Percentiles rank a stretch among this genome's conserved stretches.
Conservation (phyloP, 2,888 invertebrate genomes). For the Morpho deidamia region DNA sequence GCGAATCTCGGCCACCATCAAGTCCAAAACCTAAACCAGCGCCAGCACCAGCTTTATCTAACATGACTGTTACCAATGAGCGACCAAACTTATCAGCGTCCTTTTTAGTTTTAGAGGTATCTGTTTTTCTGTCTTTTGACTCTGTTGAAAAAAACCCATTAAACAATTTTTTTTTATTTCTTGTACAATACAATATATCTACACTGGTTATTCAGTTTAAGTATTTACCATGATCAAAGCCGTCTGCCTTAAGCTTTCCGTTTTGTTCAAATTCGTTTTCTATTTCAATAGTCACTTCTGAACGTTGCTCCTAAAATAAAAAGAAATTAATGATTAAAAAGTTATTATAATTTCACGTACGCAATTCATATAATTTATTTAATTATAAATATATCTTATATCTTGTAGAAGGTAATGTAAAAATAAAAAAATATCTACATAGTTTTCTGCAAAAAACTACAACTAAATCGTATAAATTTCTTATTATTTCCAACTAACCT, state of each 20-base stretch:
- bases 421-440: not conserved
- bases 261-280: conserved; percentile 69
- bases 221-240: conserved; percentile 63
- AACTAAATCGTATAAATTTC: too few species aligned
- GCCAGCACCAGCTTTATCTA: conserved; percentile 81
- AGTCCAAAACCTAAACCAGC: conserved; percentile 96
- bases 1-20: conserved; percentile 95
- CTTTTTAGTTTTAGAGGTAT: conserved; percentile 21
- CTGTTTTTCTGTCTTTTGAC: conserved; percentile 50
- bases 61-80: conserved; percentile 58
- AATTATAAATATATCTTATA: too few species aligned
- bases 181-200: too few species aligned
- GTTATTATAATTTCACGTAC: too few species aligned
- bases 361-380: too few species aligned
- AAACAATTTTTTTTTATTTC: too few species aligned
- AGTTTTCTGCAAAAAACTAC: too few species aligned
- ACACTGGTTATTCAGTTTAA: too few species aligned
- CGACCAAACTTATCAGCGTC: conserved; percentile 33
- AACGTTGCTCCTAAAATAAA: conserved; percentile 82
- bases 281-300: conserved; percentile 88
- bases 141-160: conserved; percentile 44
- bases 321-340: not conserved
- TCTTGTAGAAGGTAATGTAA: not conserved
- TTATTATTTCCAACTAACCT: too few species aligned
- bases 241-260: conserved; percentile 46